Conservation (phyloP, 92 coral and sea anemone genomes). For the Palythoa heliodiscus region DNA sequence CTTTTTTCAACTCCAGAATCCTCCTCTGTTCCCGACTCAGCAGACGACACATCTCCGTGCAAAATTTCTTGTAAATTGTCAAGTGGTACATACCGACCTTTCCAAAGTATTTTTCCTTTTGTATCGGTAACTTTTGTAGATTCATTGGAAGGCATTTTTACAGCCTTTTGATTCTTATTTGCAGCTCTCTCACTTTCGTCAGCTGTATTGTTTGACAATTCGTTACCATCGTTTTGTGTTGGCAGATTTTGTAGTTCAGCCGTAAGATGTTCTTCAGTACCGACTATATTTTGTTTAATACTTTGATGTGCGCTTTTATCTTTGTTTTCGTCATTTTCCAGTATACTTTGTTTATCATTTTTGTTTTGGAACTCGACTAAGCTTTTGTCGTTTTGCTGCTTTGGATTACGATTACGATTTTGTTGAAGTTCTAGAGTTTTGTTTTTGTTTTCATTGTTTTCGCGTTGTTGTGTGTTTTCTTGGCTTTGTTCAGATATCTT, state of each 20-base stretch:
- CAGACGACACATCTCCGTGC: slow-evolving; percentile 66
- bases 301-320: neutral
- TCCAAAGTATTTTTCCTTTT: slow-evolving; percentile 14
- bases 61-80: neutral
- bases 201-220: neutral
- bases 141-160: neutral
- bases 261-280: neutral
- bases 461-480: neutral
- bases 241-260: neutral
- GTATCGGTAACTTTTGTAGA: neutral
- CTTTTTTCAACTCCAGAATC: slow-evolving; percentile 61
- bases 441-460: neutral
- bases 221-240: neutral
- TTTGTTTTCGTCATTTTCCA: neutral
- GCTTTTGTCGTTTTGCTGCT: neutral
- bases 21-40: slow-evolving; percentile 70
- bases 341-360: too few relatives aligned
- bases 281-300: neutral
- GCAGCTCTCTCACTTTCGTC: neutral
- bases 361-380: neutral
- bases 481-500: neutral
- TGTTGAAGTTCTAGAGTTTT: neutral
- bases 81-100: neutral
- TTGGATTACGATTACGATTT: too few relatives aligned
- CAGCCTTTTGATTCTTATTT: neutral